Evolutionary conservation across 2,113 vertebrate genomes (phyloP).

Genomic region (Scartelaos histophorus): DNA sequence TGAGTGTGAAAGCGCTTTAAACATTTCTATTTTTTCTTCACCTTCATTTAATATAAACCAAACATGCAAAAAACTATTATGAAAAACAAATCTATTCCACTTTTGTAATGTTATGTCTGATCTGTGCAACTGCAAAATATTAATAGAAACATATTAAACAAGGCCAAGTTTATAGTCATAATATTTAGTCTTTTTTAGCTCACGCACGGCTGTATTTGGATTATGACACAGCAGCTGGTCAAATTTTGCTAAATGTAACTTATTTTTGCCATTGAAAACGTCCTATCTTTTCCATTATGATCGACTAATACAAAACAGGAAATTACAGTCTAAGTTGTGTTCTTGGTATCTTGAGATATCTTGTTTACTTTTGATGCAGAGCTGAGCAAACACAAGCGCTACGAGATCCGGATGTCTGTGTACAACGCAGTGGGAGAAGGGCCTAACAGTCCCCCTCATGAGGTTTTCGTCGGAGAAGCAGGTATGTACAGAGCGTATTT

Average conservation of each 20-base stretch:
- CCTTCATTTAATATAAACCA: no score
- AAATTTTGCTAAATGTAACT: background rate
- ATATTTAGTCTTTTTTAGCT: background rate
- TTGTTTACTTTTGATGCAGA: slow-evolving; percentile 70
- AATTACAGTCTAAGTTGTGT: background rate
- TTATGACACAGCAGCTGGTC: background rate
- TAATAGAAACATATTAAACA: background rate
- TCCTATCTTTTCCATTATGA: background rate
- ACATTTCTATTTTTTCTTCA: no score
- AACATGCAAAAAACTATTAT: no score
- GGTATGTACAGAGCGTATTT: slow-evolving; percentile 73
- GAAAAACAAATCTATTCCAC: background rate
- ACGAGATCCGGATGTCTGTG: slow-evolving; percentile 93
- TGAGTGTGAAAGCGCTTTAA: no score
- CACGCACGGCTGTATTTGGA: background rate
- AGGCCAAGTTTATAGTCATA: background rate
- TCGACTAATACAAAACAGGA: background rate
- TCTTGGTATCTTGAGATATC: background rate
- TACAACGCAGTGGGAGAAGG: slow-evolving; percentile 94
- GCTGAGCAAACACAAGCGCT: slow-evolving; percentile 92
- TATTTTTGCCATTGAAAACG: background rate
- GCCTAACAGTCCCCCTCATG: slow-evolving; percentile 87
- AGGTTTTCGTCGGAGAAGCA: slow-evolving; percentile 97
- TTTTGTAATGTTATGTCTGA: background rate
- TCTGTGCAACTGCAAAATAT: background rate